Evolutionary conservation across 2,888 invertebrate genomes (phyloP), one percentile per base, ranked within the genome.

Genomic region (Nomada flava): DNA sequence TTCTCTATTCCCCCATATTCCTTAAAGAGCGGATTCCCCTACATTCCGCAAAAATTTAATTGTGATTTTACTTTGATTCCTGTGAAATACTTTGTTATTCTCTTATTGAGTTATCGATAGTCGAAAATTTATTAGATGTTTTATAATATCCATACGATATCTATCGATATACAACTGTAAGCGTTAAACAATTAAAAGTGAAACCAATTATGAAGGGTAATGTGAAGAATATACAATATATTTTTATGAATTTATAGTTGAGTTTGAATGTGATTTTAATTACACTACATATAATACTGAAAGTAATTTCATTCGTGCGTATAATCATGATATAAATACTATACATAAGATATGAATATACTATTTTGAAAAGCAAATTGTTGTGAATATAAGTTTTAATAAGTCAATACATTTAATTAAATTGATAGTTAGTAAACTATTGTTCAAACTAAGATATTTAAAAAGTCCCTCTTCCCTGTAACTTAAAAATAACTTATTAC

Each of bases 1-100:
- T 70, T 55, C 9, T 70, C 11, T 55, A 36, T 70, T 62, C 29
- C 53, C 52, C 75, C 62, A 75, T 75, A 60, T 53, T 18, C 26
- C 36, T 23, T 29, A 13, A 55, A n/a, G 9, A 23, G 59, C 36
- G 7, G 0, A 36, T 69, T 26, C 52, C 10, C 59, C 15, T 57
- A 36, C 2, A 47, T 36, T 52, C 1, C 2, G 23, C 23, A 68
- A 10, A 26, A 44, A 44, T 44, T 57, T 44, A 55, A 7, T 57
- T 26, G 13, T n/a, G 44, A 44, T 57, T 57, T 44, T 23, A 10
- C 18, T 55, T 0, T 11, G 23, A 69, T 36, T 11, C 10, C 9
- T 47, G 15, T 20, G 29, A 20, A 29, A 44, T 62, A 36, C 36
- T 36, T 60, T 20, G 20, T 47, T 23, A 23, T 10, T 9, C 9